Conservation (phyloP, 2,797 vertebrate species). For the Sebastolobus altivelis region DNA sequence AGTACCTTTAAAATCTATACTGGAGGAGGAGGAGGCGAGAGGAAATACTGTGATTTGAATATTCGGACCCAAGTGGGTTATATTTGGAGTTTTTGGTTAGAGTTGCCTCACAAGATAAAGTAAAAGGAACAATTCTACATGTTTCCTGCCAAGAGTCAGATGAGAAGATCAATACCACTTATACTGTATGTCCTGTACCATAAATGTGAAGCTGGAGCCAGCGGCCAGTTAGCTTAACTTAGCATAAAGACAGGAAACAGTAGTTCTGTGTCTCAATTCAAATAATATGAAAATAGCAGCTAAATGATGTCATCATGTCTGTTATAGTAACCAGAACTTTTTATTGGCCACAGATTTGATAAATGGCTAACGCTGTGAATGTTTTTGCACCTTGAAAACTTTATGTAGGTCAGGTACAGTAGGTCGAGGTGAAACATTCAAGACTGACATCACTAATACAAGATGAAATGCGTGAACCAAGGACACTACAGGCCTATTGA, state of each 20-base stretch:
- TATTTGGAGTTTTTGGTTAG: not conserved
- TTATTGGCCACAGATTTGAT: not conserved
- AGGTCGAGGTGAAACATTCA: not conserved
- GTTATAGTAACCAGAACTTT: not conserved
- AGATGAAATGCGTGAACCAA: constrained; percentile 10
- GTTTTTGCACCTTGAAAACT: constrained; percentile 12
- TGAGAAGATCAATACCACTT: not conserved
- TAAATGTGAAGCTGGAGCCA: no score
- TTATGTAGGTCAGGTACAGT: constrained; percentile 1
- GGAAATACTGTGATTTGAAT: not conserved
- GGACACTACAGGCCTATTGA: constrained; percentile 1
- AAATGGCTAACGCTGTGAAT: not conserved
- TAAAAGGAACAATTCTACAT: not conserved
- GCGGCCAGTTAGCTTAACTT: no score
- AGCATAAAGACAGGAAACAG: no score
- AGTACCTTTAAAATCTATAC: not conserved
- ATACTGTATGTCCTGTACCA: no score
- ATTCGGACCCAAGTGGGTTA: not conserved
- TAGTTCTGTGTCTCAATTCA: no score
- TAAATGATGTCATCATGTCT: not conserved
- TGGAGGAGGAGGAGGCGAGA: not conserved
- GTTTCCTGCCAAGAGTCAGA: not conserved
- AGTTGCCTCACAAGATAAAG: not conserved
- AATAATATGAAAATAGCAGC: not conserved
- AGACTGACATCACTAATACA: not conserved